phyloP scores from a whole-genome alignment of 2,797 vertebrate genomes.

The Strix occidentalis region DNA sequence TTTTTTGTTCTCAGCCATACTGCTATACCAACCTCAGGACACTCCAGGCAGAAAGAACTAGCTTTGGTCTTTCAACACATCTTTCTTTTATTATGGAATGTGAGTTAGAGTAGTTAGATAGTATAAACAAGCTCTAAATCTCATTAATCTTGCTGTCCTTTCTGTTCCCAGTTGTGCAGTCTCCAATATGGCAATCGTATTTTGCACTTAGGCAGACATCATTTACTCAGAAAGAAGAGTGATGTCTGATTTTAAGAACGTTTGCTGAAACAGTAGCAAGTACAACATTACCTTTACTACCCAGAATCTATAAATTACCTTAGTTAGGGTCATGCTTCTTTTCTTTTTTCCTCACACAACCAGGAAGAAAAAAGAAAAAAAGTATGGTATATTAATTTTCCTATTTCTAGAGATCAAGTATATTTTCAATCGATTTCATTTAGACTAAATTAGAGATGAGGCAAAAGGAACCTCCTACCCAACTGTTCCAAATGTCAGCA shows the following conservation, averaged over 20 bases:
- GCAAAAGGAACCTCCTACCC: not conserved
- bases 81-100: constrained; percentile 34
- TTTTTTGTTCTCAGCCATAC: not conserved
- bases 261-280: not conserved
- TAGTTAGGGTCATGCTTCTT: not conserved
- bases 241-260: not conserved
- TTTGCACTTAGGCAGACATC: not conserved
- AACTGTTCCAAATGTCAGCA: not conserved
- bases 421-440: not conserved
- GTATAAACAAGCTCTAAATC: constrained; percentile 39
- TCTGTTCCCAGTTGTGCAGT: constrained; percentile 11
- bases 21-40: not conserved
- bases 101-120: not conserved
- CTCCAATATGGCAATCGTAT: not conserved
- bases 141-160: constrained; percentile 27
- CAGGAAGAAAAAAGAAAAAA: no score
- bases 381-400: not conserved
- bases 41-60: not conserved
- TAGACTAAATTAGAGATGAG: not conserved
- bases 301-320: not conserved
- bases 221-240: not conserved
- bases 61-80: constrained; percentile 46
- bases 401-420: not conserved
- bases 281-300: not conserved
- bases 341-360: not conserved